Percentiles rank a stretch among this genome's conserved stretches.
Conservation (phyloP, 2,797 vertebrate genomes). For the Rhyacichthys aspro region DNA sequence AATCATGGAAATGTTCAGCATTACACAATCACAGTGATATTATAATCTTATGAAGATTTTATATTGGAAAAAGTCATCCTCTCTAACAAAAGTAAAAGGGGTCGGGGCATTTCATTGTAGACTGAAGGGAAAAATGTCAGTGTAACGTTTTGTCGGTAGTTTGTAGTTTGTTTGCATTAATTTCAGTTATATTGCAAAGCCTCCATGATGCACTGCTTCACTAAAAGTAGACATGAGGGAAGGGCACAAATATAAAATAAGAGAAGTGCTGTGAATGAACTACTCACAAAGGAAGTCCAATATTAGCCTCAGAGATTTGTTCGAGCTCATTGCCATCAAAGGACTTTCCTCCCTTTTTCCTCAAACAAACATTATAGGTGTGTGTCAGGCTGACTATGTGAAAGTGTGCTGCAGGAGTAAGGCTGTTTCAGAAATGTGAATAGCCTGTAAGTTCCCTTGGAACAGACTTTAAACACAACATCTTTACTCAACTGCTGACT, state of each 20-base stretch:
- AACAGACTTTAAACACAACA: slow-evolving; percentile 23
- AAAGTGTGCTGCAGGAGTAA: slow-evolving; percentile 16
- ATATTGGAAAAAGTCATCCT: too few relatives aligned
- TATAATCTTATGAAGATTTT: too few relatives aligned
- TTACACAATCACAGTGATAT: too few relatives aligned
- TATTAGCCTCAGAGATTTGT: slow-evolving; percentile 17
- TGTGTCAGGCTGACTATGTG: slow-evolving; percentile 17
- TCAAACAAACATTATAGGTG: slow-evolving; percentile 15
- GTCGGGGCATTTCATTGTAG: too few relatives aligned
- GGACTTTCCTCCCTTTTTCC: neutral
- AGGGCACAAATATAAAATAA: neutral
- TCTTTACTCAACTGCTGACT: slow-evolving; percentile 1
- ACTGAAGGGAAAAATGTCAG: neutral
- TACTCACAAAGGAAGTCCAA: slow-evolving; percentile 9
- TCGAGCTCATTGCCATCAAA: slow-evolving; percentile 26
- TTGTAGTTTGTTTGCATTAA: neutral
- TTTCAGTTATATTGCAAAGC: neutral
- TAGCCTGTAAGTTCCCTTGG: slow-evolving; percentile 21
- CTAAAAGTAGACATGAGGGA: slow-evolving; percentile 21
- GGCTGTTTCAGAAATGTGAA: slow-evolving; percentile 25
- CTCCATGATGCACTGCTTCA: neutral
- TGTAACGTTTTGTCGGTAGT: neutral
- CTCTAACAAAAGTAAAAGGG: too few relatives aligned
- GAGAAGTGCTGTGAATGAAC: slow-evolving; percentile 12
- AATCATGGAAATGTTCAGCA: too few relatives aligned